Evolutionary conservation across 2,797 vertebrate species (phyloP).

Genomic region (Labroides dimidiatus): DNA sequence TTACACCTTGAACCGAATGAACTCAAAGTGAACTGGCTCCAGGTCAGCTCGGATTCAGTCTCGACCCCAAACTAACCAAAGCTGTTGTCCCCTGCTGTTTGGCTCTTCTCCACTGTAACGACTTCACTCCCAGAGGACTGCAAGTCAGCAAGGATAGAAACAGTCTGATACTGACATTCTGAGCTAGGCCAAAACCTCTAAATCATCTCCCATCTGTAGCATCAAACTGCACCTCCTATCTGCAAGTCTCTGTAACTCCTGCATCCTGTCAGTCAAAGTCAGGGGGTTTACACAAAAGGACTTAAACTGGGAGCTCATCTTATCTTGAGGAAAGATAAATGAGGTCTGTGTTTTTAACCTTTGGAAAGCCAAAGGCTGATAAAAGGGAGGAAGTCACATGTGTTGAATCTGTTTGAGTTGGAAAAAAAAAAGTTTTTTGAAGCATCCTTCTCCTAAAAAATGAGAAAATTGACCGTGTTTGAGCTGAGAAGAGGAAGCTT

Average conservation of each 20-base stretch:
- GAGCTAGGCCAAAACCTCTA: conserved; percentile 31
- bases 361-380: conserved; percentile 62
- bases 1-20: conserved; percentile 44
- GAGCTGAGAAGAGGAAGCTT: too few species aligned
- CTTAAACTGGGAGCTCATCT: conserved; percentile 40
- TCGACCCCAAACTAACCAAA: conserved; percentile 22
- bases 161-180: conserved; percentile 36
- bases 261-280: conserved; percentile 1
- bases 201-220: conserved; percentile 41
- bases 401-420: not conserved
- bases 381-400: conserved; percentile 31
- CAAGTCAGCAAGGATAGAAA: conserved; percentile 57
- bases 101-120: conserved; percentile 37
- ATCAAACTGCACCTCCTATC: too few species aligned
- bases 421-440: conserved; percentile 2
- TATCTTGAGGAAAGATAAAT: conserved; percentile 65
- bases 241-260: too few species aligned
- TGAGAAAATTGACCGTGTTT: conserved; percentile 9
- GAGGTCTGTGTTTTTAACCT: conserved; percentile 62
- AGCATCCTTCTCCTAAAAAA: conserved; percentile 14
- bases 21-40: conserved; percentile 24
- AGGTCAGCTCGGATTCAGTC: conserved; percentile 19
- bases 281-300: conserved; percentile 2
- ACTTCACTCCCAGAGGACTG: conserved; percentile 38
- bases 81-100: conserved; percentile 38